Evolutionary conservation across 2,888 invertebrate species (phyloP), one percentile per base, ranked within the genome.

Genomic region (Lasioglossum calceatum): DNA sequence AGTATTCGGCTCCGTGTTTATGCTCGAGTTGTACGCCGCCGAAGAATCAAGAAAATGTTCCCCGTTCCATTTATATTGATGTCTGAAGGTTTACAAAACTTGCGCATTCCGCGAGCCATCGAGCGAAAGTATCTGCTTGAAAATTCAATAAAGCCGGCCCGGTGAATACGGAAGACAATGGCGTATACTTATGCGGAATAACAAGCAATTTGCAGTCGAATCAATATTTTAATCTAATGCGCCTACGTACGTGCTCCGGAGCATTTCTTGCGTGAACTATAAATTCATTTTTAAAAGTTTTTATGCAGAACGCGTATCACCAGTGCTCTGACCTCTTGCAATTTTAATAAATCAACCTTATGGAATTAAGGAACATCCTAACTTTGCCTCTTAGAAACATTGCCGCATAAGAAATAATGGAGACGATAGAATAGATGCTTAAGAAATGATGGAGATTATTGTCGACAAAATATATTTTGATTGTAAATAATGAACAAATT

Each of bases 1-100:
- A 61, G 44, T 36, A 73, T 78, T 39, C 81, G 70, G n/a, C 4
- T 44, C 47, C 36, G 72, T 86, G 70, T 79, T 75, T 78, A 42
- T 19, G n/a, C n/a, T 47, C 54, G 14, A 23, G 36, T 71, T 27
- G 10, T 42, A 42, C 23, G n/a, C 39, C 42, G 12, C 42, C n/a
- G 42, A n/a, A n/a, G 42, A 71, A 71, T 42, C n/a, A 42, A 36
- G n/a, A 42, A 42, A 71, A 71, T 42, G 23, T 42, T 42, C 32
- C 12, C 42, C n/a, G 42, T 71, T 71, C 42, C 71, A 71, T 71
- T 71, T 71, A 42, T 39, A 39, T 39, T 39, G n/a, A 39, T 42
- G 71, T 10, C 77, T 44, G 23, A 39, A 42, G 71, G 39, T 42
- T 71, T 71, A 42, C 42, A 42, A 42, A 71, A 42, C 71, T 39